Percentiles rank a stretch among this genome's conserved stretches.
Conservation (phyloP, 1,140 invertebrate species). For the Ruditapes philippinarum region DNA sequence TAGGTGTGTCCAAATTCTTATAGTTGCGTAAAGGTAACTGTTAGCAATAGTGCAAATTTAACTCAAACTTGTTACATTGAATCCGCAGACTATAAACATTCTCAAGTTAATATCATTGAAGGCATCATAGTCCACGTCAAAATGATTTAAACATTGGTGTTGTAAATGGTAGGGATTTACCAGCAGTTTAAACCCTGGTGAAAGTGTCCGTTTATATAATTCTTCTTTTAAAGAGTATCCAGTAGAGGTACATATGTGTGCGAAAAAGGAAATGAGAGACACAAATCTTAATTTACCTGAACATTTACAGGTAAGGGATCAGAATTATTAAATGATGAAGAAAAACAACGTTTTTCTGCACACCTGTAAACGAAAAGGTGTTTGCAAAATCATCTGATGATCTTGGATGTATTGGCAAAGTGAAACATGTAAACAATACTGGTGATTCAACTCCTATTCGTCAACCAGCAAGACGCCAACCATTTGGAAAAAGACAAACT, state of each 20-base stretch:
- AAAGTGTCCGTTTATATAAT: no score
- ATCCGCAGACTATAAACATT: neutral
- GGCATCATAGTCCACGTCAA: neutral
- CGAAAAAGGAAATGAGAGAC: no score
- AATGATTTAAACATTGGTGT: neutral
- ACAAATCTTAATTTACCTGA: no score
- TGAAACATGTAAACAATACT: neutral
- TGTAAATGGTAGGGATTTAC: neutral
- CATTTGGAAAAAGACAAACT: neutral
- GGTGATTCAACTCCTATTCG: neutral
- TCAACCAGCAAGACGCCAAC: neutral
- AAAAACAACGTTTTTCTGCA: neutral
- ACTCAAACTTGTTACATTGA: neutral
- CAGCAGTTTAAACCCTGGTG: no score
- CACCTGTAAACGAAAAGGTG: neutral
- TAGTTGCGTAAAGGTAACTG: neutral
- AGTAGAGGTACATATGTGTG: no score
- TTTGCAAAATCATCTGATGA: neutral
- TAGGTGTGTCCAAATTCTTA: neutral
- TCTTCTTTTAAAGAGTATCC: no score
- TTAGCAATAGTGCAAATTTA: neutral
- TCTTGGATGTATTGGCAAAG: neutral
- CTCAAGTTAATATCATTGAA: neutral
- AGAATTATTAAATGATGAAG: no score
- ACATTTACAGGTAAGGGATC: no score